phyloP scores from a whole-genome alignment of 2,888 invertebrate genomes.

The Zaprionus obscuricornis region DNA sequence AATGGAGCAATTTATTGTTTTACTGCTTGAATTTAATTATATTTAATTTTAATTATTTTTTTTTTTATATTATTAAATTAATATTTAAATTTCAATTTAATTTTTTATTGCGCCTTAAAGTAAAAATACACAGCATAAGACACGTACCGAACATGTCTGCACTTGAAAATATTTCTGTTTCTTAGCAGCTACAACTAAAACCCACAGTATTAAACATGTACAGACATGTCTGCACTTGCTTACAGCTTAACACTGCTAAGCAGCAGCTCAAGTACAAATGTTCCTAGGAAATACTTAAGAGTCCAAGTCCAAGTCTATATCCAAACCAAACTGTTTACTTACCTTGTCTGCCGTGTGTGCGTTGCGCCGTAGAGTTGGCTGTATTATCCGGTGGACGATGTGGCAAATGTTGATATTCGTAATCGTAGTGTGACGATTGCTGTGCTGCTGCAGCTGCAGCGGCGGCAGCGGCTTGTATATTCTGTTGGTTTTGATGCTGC shows the following conservation, averaged over 20 bases:
- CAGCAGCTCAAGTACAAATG: no score
- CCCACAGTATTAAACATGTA: background rate
- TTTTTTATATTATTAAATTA: no score
- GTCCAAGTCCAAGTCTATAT: no score
- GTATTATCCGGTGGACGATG: slow-evolving; percentile 76
- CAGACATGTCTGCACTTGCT: background rate
- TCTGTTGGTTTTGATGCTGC: slow-evolving; percentile 80
- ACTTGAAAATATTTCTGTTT: no score
- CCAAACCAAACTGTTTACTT: slow-evolving; percentile 48
- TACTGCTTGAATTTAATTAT: no score
- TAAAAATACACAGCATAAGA: background rate
- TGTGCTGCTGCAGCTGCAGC: slow-evolving; percentile 61
- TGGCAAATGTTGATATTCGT: slow-evolving; percentile 82
- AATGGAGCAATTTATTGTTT: no score
- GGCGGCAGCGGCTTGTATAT: slow-evolving; percentile 70
- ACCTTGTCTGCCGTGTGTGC: slow-evolving; percentile 83
- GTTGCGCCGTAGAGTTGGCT: slow-evolving; percentile 73
- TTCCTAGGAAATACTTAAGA: no score
- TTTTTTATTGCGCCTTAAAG: no score
- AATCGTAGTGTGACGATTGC: slow-evolving; percentile 81
- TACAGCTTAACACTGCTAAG: background rate
- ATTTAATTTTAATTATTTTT: no score
- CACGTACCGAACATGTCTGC: no score
- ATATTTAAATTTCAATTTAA: no score
- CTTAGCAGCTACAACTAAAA: no score